Conservation (phyloP, 1,140 invertebrate genomes). For the Drosophila willistoni region DNA sequence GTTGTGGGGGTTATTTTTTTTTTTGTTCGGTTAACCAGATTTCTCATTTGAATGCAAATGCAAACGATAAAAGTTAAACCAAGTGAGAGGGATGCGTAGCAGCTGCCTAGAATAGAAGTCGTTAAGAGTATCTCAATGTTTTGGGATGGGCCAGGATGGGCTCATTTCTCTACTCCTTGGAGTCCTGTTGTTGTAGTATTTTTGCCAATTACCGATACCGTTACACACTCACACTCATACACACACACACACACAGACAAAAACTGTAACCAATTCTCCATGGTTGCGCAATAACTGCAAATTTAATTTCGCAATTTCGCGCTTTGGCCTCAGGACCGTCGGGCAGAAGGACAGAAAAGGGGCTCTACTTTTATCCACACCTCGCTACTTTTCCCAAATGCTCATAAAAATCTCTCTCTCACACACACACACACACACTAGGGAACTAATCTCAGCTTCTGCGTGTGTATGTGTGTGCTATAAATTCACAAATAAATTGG, state of each 20-base stretch:
- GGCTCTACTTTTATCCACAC: constrained; percentile 5
- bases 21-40: constrained; percentile 60
- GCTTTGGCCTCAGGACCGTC: constrained; percentile 46
- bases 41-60: constrained; percentile 68
- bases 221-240: constrained; percentile 35
- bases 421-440: constrained; percentile 28
- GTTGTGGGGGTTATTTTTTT: not conserved
- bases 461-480: constrained; percentile 38
- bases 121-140: constrained; percentile 1
- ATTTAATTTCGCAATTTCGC: constrained; percentile 80
- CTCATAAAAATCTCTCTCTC: constrained; percentile 43
- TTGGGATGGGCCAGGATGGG: not conserved
- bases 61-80: constrained; percentile 57
- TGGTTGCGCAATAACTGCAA: constrained; percentile 80
- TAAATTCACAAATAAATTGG: constrained; percentile 67
- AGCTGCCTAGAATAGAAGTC: constrained; percentile 8
- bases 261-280: constrained; percentile 74
- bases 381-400: constrained; percentile 29
- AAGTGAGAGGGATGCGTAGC: constrained; percentile 17
- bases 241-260: constrained; percentile 58
- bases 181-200: constrained; percentile 41
- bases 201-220: constrained; percentile 55
- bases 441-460: constrained; percentile 47
- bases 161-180: constrained; percentile 21
- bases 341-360: not conserved